Evolutionary conservation across 2,888 invertebrate genomes (phyloP), one percentile per base, ranked within the genome.

Genomic region (Euzophera pinguis): DNA sequence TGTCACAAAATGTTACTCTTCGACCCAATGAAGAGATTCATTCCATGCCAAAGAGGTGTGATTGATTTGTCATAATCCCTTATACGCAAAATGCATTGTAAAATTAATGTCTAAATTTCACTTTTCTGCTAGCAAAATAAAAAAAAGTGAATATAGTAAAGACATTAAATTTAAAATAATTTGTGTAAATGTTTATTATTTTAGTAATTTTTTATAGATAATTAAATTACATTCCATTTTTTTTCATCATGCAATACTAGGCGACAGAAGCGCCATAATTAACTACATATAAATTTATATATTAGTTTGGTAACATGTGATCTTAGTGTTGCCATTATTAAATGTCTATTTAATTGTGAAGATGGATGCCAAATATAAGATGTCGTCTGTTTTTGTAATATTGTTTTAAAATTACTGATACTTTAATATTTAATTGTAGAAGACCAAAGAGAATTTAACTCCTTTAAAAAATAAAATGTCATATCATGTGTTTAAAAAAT

Each of bases 311-410:
- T 50, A 39, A 50, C 50, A 39, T 43, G 76, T 76, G 74, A 80
- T 78, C 54, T 64, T 67, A 67, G 65, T 71, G 79, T 81, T 81
- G 81, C 79, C 79, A 80, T 81, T 63, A 64, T 71, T 60, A 65
- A 61, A 52, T 59, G 57, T 57, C 34, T 51, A 45, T 37, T 63
- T 64, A 63, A 63, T 67, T 64, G 74, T 74, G 72, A 73, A 66
- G 63, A 71, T 68, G 72, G 74, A 78, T 82, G 84, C 85, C 84
- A 84, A 84, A 84, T 75, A 71, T 73, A 71, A 71, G 61, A 29
- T 73, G 69, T 77, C 73, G 67, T 70, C 72, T 76, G 69, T 78
- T 77, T 32, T 32, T 9, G 10, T 76, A 73, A 66, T 65, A 56
- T 65, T 63, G 68, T 43, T 29, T 43, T 29, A 13, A 1, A 22